phyloP scores from a whole-genome alignment of 2,888 invertebrate genomes.

The Caenorhabditis sp. region DNA sequence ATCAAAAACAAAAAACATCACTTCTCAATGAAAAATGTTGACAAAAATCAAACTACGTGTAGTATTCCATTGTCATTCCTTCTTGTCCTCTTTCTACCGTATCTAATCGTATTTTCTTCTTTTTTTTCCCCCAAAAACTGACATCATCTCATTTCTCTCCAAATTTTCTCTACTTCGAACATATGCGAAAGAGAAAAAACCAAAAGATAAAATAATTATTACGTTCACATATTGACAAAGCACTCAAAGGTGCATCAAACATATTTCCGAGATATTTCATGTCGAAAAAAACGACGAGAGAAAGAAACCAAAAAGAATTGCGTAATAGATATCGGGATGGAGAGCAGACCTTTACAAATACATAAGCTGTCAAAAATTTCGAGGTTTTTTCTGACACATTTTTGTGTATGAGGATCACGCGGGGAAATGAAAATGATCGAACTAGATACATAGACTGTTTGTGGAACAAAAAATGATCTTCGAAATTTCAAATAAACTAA shows the following conservation, averaged over 20 bases:
- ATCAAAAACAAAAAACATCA: no score
- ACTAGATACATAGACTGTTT: no score
- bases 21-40: no score
- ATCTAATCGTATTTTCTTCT: not conserved
- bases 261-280: no score
- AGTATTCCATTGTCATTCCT: no score
- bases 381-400: not conserved
- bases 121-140: not conserved
- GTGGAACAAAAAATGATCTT: no score
- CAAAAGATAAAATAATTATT: not conserved
- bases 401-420: not conserved
- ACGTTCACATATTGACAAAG: not conserved
- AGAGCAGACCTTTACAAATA: not conserved
- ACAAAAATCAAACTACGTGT: no score
- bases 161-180: not conserved
- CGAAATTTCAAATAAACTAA: no score
- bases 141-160: not conserved
- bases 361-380: not conserved
- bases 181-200: not conserved
- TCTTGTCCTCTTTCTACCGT: no score
- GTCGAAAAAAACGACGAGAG: no score
- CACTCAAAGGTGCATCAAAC: not conserved
- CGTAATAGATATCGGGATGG: not conserved
- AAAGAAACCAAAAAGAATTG: not conserved
- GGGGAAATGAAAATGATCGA: not conserved